Evolutionary conservation across 1,140 invertebrate species (phyloP).

Genomic region (Aphidius ervi): DNA sequence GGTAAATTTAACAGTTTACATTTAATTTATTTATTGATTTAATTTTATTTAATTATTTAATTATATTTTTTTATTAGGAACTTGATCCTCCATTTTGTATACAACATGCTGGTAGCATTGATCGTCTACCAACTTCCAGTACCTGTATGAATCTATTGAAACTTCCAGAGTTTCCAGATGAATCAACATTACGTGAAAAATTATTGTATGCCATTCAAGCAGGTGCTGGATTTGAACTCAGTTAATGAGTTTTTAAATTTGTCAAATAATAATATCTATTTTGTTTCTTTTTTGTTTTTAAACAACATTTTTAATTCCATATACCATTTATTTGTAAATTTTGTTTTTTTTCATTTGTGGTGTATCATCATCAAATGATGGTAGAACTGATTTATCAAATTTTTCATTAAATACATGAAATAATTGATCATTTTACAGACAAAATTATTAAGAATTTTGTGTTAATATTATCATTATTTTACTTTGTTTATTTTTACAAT

Average conservation of each 20-base stretch:
- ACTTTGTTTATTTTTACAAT: too few relatives aligned
- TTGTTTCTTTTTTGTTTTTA: constrained; percentile 1
- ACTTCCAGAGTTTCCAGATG: constrained; percentile 83
- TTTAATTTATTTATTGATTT: constrained; percentile 1
- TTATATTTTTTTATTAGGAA: constrained; percentile 60
- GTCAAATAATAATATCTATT: background rate
- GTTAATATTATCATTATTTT: too few relatives aligned
- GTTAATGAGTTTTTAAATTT: constrained; percentile 54
- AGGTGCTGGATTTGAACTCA: constrained; percentile 93
- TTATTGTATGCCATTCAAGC: constrained; percentile 92
- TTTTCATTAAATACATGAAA: too few relatives aligned
- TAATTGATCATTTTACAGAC: too few relatives aligned
- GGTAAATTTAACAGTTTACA: constrained; percentile 50
- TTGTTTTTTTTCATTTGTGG: too few relatives aligned
- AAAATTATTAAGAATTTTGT: too few relatives aligned
- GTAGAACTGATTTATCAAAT: too few relatives aligned
- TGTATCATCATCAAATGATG: too few relatives aligned
- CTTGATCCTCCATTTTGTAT: constrained; percentile 92
- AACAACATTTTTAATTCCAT: background rate
- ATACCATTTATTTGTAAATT: too few relatives aligned
- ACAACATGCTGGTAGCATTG: constrained; percentile 80
- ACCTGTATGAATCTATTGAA: constrained; percentile 98
- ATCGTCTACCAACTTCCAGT: constrained; percentile 89
- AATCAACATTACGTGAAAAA: constrained; percentile 75
- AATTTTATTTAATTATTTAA: background rate